Evolutionary conservation across 2,888 invertebrate genomes (phyloP), one percentile per base, ranked within the genome.

Genomic region (Stegophylla sp.): DNA sequence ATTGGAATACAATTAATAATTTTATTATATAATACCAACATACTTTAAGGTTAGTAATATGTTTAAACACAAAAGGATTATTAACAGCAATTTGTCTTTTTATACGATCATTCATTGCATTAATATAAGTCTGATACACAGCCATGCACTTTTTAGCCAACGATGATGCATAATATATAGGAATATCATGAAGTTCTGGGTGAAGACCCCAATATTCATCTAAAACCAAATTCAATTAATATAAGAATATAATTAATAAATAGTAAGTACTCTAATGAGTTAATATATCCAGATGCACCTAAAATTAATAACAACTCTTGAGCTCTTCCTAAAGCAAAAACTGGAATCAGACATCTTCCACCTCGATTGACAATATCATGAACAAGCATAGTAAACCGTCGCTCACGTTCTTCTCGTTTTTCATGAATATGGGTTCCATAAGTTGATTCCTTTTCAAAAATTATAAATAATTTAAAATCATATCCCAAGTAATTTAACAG

Each of bases 91-190:
- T 98, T 88, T 98, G 98, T 1, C 97, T 88, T 17, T 94, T 91
- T 84, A 99, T 99, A 86, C 93, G 92, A 85, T 98, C 97, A 87
- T 99, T 99, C 99, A 99, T 99, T 0, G 98, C 98, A 88, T 98
- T 98, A 3, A 99, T 93, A 87, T 98, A 99, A 0, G 99, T 99
- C 88, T 99, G 99, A 88, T 99, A 99, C 0, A 99, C 99, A 81
- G 97, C 95, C 98, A 99, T 99, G 86, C 99, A 99, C 87, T 99
- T 99, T 88, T 99, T 99, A 67, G 99, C 99, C 83, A 99, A 89
- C 0, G 98, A 97, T 0, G 98, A 98, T 13, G 99, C 99, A 88
- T 99, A 99, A 88, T 99, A 99, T 84, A 99, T 98, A 0, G 99
- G 99, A 85, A 98, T 95, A 87, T 98, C 98, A 84, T 99, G 98